These are phyloP conservation scores for Montipora capricornis DNA, from an alignment of 64 coral and sea anemone species.

Conservation along the genomic window DNA sequence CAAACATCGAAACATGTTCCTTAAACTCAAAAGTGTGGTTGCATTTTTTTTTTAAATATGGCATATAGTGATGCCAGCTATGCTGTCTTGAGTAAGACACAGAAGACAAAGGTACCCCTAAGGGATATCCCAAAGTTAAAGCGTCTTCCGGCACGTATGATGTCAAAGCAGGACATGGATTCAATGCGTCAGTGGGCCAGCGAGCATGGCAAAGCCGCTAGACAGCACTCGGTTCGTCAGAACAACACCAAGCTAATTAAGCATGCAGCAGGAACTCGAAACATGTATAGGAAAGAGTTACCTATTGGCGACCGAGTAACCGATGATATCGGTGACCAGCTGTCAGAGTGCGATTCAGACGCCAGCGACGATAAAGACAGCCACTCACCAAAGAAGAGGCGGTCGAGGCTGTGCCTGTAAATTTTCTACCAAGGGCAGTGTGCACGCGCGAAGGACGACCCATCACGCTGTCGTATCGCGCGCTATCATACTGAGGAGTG, in stretches of 20 bases:
- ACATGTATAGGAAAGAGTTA: background rate
- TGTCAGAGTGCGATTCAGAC: background rate
- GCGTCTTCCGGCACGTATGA: background rate
- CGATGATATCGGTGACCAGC: background rate
- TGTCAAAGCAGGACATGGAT: background rate
- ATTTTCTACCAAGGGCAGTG: background rate
- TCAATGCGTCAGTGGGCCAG: background rate
- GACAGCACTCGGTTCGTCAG: background rate
- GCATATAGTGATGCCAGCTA: background rate
- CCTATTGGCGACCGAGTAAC: background rate
- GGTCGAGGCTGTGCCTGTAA: background rate
- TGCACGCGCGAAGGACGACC: background rate
- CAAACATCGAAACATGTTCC: no score
- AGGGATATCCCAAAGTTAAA: background rate
- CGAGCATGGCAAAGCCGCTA: background rate
- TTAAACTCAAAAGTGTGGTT: no score
- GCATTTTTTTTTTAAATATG: no score
- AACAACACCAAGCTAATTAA: background rate
- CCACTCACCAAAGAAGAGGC: background rate
- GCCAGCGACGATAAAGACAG: background rate
- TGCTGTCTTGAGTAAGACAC: background rate
- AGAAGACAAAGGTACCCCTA: background rate
- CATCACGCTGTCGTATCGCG: background rate
- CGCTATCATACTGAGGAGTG: background rate
- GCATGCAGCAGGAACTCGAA: background rate